Evolutionary conservation across 2,888 invertebrate species (phyloP).

Genomic region (Conchocele bisecta): DNA sequence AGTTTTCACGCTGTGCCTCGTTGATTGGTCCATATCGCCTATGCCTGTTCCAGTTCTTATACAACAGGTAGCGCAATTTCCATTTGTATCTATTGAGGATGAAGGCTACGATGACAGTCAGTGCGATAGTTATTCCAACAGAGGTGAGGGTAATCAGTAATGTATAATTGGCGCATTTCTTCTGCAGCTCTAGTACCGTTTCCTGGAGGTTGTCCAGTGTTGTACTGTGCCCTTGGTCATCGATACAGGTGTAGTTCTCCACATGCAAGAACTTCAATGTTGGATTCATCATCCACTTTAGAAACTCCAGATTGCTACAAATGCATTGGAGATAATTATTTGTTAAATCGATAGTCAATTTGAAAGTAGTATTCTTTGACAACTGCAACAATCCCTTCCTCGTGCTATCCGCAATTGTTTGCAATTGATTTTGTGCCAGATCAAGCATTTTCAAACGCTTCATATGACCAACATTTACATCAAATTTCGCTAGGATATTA

Average conservation of each 20-base stretch:
- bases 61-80: conserved; percentile 51
- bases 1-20: conserved; percentile 12
- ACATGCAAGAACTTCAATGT: conserved; percentile 3
- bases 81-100: conserved; percentile 47
- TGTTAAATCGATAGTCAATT: conserved; percentile 26
- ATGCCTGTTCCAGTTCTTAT: conserved; percentile 29
- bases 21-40: conserved; percentile 6
- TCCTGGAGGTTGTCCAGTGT: neutral
- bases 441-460: no score
- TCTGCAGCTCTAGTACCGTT: neutral
- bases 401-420: neutral
- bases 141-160: neutral
- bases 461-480: no score
- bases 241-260: conserved; percentile 9
- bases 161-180: conserved; percentile 9
- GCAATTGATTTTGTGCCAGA: neutral
- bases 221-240: neutral
- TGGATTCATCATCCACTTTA: conserved; percentile 26
- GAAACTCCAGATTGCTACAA: conserved; percentile 20
- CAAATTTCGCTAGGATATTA: conserved; percentile 14
- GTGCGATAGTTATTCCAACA: conserved; percentile 18
- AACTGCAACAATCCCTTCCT: conserved; percentile 6
- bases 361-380: neutral
- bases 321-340: conserved; percentile 19
- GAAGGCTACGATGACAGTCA: conserved; percentile 26